Percentiles rank a stretch among this genome's conserved stretches.
Evolutionary conservation across 2,113 vertebrate species (phyloP).

Genomic region (Lophius piscatorius): DNA sequence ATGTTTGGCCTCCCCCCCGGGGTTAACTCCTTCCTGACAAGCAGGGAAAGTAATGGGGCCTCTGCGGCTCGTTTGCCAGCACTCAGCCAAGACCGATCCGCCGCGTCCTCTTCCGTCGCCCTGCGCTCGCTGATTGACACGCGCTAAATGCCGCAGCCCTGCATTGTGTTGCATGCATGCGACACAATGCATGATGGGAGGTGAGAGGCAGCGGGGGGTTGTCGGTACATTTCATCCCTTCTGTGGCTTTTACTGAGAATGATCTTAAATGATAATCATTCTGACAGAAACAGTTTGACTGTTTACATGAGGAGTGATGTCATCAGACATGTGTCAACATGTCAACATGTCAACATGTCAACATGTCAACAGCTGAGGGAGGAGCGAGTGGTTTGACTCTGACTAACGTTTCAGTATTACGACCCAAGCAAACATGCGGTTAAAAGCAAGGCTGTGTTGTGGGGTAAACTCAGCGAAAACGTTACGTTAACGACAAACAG

Average conservation of each 20-base stretch:
- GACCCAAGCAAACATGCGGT: no score
- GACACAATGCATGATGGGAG: conserved; percentile 45
- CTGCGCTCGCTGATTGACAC: conserved; percentile 57
- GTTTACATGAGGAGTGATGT: no score
- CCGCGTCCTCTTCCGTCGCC: conserved; percentile 47
- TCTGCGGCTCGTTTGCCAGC: conserved; percentile 74
- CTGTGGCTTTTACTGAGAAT: conserved; percentile 57
- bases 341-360: no score
- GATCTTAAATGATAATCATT: no score
- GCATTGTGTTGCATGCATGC: conserved; percentile 25
- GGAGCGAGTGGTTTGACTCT: no score
- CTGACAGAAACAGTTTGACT: no score
- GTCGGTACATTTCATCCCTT: conserved; percentile 63
- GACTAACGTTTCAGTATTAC: no score
- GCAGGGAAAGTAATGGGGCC: conserved; percentile 75
- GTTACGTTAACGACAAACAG: no score
- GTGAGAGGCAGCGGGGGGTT: conserved; percentile 54
- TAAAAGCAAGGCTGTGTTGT: no score
- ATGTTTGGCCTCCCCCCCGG: conserved; percentile 64
- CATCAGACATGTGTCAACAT: no score
- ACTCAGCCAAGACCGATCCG: conserved; percentile 66
- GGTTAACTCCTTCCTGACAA: conserved; percentile 85
- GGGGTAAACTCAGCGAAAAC: no score
- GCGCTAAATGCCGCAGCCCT: conserved; percentile 57
- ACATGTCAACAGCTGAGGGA: no score